Base-by-base conservation (phyloP, 1,140 invertebrate species). In the Aradophagus sp. region DNA sequence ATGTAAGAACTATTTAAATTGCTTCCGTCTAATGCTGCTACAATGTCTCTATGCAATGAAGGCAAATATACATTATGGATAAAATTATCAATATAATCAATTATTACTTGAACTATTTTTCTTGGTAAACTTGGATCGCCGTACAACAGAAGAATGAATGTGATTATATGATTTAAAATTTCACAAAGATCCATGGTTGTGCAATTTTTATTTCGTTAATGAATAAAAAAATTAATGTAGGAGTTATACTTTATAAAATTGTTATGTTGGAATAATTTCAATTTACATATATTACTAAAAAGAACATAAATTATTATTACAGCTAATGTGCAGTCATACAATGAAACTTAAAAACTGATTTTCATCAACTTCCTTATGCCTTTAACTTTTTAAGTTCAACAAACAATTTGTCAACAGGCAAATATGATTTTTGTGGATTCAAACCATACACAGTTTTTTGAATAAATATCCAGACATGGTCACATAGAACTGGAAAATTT, bases 1-100 rank as follows among this genome's bases (percentile, higher is more conserved):
- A 52, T 38, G 1, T 14, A 14, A 52, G 45, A 19, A 20, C 1
- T 35, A 20, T 17, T 14, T 13, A 20, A 13, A 8, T 15, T 35
- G 7, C 23, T 35, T 48, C 23, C 45, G 13, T 23, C 35, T 11
- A 52, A 38, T 38, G 7, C 11, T 20, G 10, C 16, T 2, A 55
- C 16, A 29, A 55, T 10, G 11, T 55, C 50, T 10, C 5, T 20
- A n/a, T 42, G 20, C 10, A 55, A 14, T 7, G 35, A 52, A 7
- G 47, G 47, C 17, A 52, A 27, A 27, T 26, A 38, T 2, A 29
- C 11, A 2, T 16, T 6, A 12, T 23, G 34, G 8, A 52, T 38
- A 38, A 52, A 47, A 31, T 13, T 15, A 32, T 32, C 16, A 47
- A 47, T 16, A 16, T 34, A 34, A 13, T 47, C 44, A 2, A 47